These are phyloP conservation scores for Orientallactaga bullata DNA, from an alignment of 2,113 vertebrate genomes.

Conservation along the genomic window DNA sequence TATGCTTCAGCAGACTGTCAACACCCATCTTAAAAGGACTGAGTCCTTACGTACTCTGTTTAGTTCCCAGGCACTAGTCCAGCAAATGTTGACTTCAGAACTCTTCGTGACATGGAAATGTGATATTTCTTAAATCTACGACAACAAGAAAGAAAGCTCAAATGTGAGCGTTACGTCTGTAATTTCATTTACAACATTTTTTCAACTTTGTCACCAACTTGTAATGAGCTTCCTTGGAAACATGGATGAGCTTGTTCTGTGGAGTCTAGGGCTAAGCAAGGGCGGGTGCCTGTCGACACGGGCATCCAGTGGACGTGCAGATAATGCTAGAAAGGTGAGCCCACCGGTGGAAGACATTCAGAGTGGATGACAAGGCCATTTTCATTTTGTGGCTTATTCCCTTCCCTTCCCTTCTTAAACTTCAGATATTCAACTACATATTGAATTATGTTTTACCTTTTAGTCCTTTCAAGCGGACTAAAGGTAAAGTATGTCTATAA, in stretches of 20 bases:
- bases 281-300: neutral
- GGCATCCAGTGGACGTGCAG: rapidly evolving
- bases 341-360: rapidly evolving
- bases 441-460: neutral
- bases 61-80: too few relatives aligned
- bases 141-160: neutral
- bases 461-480: neutral
- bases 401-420: neutral
- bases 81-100: neutral
- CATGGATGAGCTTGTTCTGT: neutral
- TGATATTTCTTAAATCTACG: constrained; percentile 17
- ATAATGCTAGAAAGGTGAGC: neutral
- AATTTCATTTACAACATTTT: constrained; percentile 9
- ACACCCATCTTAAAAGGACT: neutral
- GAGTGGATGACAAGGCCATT: too few relatives aligned
- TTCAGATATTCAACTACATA: neutral
- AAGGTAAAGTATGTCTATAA: neutral
- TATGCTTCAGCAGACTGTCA: neutral
- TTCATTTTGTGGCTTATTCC: too few relatives aligned
- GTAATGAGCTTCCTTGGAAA: neutral
- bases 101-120: constrained; percentile 23
- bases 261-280: neutral
- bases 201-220: constrained; percentile 7
- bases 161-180: constrained; percentile 4
- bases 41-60: neutral